Evolutionary conservation across 2,113 vertebrate genomes (phyloP).

Genomic region (Menura novaehollandiae): DNA sequence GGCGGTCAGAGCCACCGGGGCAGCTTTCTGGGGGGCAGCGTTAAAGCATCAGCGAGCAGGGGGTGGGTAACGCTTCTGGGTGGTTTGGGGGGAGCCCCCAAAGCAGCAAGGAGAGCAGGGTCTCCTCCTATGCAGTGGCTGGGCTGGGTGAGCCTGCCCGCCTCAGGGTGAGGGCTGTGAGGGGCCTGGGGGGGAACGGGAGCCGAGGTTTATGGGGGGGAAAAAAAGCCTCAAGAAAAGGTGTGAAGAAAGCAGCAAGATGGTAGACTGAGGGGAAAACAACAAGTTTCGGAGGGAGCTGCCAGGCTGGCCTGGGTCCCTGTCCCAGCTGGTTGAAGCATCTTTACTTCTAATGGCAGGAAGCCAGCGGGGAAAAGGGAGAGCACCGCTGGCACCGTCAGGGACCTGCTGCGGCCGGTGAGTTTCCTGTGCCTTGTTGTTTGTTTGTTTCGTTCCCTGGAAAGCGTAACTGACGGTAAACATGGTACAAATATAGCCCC

Average conservation of each 20-base stretch:
- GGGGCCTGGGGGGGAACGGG: accelerated
- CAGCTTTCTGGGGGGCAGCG: accelerated
- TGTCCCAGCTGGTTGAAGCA: background rate
- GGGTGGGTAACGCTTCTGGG: background rate
- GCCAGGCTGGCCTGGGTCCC: background rate
- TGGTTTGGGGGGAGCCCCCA: background rate
- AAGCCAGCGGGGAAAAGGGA: accelerated
- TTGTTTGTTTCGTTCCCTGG: accelerated
- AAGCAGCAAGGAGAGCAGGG: no score
- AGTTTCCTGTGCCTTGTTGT: accelerated
- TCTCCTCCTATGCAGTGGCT: accelerated
- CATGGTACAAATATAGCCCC: background rate
- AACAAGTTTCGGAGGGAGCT: background rate
- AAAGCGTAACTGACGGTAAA: background rate
- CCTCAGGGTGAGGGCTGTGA: accelerated
- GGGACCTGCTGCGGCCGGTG: background rate
- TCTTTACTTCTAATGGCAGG: no score
- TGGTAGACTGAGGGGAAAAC: accelerated
- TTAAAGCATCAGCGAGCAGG: background rate
- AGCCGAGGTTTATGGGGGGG: accelerated
- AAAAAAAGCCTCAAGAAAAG: accelerated
- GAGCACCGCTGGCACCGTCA: accelerated
- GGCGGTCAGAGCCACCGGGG: accelerated
- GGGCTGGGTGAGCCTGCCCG: accelerated
- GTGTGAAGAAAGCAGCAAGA: background rate